phyloP scores from a whole-genome alignment of 2,113 vertebrate genomes.

The Lynx canadensis region DNA sequence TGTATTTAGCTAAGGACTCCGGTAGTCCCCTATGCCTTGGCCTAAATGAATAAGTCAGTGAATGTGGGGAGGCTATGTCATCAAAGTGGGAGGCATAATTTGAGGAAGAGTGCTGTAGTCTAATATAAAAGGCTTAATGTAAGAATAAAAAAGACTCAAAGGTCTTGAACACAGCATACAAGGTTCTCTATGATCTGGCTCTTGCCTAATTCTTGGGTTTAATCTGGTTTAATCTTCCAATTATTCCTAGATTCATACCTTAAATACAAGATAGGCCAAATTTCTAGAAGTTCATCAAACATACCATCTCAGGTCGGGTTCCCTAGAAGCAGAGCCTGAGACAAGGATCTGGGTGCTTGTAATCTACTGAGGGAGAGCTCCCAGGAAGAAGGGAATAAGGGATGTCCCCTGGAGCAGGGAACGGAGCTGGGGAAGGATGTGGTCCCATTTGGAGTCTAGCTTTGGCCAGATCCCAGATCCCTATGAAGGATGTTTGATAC shows the following conservation, averaged over 20 bases:
- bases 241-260: background rate
- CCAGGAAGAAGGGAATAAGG: background rate
- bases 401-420: background rate
- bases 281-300: background rate
- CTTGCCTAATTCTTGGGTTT: conserved; percentile 10
- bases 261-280: background rate
- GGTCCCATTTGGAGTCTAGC: background rate
- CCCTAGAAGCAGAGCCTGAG: background rate
- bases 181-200: background rate
- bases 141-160: background rate
- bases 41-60: background rate
- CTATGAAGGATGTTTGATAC: background rate
- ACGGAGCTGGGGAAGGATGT: background rate
- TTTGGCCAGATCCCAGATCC: background rate
- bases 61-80: background rate
- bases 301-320: background rate
- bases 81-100: background rate
- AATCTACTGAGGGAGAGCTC: background rate
- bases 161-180: background rate
- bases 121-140: conserved; percentile 7
- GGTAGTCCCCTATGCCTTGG: background rate
- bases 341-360: background rate
- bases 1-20: background rate
- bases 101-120: background rate
- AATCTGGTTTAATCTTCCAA: conserved; percentile 24